A percentile compares a stretch with the other conserved stretches of the same genome.
Evolutionary conservation across 2,113 vertebrate genomes (phyloP).

Genomic region (Eurypyga helias): DNA sequence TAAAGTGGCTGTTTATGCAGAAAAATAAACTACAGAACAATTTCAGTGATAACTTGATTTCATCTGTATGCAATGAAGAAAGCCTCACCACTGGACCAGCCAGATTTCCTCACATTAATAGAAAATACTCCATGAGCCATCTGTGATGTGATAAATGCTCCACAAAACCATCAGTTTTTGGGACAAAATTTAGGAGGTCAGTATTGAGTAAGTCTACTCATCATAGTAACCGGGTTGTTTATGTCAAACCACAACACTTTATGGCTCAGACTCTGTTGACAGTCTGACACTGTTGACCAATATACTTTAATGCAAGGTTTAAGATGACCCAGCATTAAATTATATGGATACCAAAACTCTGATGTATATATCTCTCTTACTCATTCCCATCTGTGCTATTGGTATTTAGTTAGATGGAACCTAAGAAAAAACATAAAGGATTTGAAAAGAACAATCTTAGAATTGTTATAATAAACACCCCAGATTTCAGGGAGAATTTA

Average conservation of each 20-base stretch:
- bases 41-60: not conserved
- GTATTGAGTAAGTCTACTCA: not conserved
- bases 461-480: not conserved
- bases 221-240: not conserved
- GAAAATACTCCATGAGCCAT: not conserved
- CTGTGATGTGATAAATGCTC: not conserved
- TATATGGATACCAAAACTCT: not conserved
- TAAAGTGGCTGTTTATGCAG: not conserved
- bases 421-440: not conserved
- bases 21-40: not conserved
- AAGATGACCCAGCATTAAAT: not conserved
- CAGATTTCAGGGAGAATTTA: not conserved
- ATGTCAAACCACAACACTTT: not conserved
- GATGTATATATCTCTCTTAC: not conserved
- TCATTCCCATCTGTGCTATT: not conserved
- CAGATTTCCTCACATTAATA: not conserved
- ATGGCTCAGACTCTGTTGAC: not conserved
- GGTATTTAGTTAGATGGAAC: not conserved
- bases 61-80: not conserved
- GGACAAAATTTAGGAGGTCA: not conserved
- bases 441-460: not conserved
- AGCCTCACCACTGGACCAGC: not conserved
- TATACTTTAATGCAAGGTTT: not conserved
- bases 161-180: not conserved
- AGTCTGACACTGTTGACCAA: not conserved